phyloP scores from a whole-genome alignment of 2,113 vertebrate species.

The Ceyx cyanopectus region DNA sequence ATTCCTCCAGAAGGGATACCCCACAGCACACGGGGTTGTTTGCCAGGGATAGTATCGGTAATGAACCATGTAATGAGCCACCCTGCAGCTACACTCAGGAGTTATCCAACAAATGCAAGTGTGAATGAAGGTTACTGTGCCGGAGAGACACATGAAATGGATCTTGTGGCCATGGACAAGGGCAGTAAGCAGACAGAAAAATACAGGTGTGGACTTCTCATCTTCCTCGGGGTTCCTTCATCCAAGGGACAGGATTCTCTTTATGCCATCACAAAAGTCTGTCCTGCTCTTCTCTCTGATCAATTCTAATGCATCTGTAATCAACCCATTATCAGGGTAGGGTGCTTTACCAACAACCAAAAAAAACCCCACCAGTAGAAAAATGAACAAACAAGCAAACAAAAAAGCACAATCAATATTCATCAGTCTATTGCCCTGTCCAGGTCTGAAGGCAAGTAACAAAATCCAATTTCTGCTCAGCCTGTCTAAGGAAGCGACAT shows the following conservation, averaged over 20 bases:
- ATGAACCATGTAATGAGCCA: constrained; percentile 61
- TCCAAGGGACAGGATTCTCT: fast-evolving
- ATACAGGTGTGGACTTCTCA: background rate
- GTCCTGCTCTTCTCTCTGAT: background rate
- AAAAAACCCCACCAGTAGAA: background rate
- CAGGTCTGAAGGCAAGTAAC: background rate
- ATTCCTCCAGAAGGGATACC: constrained; percentile 1
- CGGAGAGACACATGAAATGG: background rate
- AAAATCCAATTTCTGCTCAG: background rate
- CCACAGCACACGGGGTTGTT: background rate
- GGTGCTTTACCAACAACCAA: background rate
- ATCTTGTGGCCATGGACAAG: background rate
- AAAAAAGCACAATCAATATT: background rate
- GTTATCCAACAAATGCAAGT: constrained; percentile 10
- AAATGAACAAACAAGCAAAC: no score
- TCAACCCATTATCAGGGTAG: background rate
- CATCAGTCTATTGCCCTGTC: background rate
- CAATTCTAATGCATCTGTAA: background rate
- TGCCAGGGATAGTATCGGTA: constrained; percentile 40
- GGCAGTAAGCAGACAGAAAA: background rate
- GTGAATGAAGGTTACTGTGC: constrained; percentile 38
- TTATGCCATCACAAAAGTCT: background rate
- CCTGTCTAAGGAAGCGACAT: constrained; percentile 16
- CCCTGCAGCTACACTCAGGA: constrained; percentile 44
- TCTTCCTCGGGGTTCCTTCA: background rate